Conservation (phyloP, 2,888 invertebrate genomes). For the Operophtera brumata region DNA sequence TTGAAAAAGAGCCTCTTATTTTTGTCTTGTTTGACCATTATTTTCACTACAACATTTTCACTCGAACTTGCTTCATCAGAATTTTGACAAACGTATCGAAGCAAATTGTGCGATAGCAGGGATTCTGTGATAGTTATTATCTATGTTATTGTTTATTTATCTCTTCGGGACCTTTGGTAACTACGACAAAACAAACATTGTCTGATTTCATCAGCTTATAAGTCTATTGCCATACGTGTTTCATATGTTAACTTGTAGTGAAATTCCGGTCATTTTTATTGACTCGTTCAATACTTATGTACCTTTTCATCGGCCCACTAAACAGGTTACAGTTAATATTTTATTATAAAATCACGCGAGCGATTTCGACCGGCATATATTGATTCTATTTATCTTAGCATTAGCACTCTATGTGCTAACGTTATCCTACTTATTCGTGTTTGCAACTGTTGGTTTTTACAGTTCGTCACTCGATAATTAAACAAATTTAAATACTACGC, state of each 20-base stretch:
- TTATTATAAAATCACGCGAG: conserved; percentile 77
- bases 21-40: conserved; percentile 11
- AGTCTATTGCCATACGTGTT: conserved; percentile 11
- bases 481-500: conserved; percentile 40
- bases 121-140: no score
- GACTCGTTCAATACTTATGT: conserved; percentile 49
- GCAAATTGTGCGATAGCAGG: conserved; percentile 1
- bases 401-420: conserved; percentile 67
- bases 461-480: conserved; percentile 61
- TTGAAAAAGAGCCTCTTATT: conserved; percentile 11
- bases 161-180: neutral
- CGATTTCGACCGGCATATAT: conserved; percentile 50
- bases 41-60: conserved; percentile 6
- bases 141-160: neutral
- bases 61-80: neutral
- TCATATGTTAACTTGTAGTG: conserved; percentile 50
- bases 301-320: conserved; percentile 60
- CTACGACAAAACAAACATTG: conserved; percentile 3
- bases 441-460: conserved; percentile 62
- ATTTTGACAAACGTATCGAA: no score
- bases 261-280: conserved; percentile 66
- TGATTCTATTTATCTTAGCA: conserved; percentile 62
- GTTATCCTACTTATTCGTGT: conserved; percentile 68
- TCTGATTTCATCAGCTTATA: conserved; percentile 10
- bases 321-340: conserved; percentile 70